phyloP scores from a whole-genome alignment of 2,113 vertebrate species.

The Entelurus aequoreus region DNA sequence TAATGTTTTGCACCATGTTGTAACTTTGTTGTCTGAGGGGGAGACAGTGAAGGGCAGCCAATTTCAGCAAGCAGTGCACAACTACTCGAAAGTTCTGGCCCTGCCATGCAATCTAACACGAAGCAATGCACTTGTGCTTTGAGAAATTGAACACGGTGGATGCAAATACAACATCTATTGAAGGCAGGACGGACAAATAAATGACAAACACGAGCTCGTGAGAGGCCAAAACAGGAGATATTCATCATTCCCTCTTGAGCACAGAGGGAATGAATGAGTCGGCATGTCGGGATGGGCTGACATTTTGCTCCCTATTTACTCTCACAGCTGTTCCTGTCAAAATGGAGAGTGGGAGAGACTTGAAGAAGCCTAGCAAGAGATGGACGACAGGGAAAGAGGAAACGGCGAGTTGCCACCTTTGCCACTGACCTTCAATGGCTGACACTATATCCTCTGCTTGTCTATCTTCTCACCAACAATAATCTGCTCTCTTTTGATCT shows the following conservation, averaged over 20 bases:
- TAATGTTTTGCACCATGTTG: too few relatives aligned
- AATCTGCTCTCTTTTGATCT: constrained; percentile 13
- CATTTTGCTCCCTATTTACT: constrained; percentile 39
- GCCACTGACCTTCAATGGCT: constrained; percentile 25
- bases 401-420: constrained; percentile 29
- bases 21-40: too few relatives aligned
- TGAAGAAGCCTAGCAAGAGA: neutral
- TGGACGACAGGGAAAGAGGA: constrained; percentile 8
- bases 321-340: constrained; percentile 34
- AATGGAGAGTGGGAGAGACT: constrained; percentile 6
- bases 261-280: neutral
- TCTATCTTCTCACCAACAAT: constrained; percentile 11
- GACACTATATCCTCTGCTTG: constrained; percentile 13
- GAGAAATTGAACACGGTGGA: neutral
- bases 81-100: too few relatives aligned
- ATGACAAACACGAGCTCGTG: neutral
- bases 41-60: too few relatives aligned
- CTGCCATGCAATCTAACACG: neutral
- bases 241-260: neutral
- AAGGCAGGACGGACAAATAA: neutral
- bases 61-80: too few relatives aligned
- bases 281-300: constrained; percentile 24
- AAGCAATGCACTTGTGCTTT: neutral
- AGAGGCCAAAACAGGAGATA: neutral
- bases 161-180: neutral